Conservation (phyloP, 2,113 vertebrate species). For the Malurus elegans region DNA sequence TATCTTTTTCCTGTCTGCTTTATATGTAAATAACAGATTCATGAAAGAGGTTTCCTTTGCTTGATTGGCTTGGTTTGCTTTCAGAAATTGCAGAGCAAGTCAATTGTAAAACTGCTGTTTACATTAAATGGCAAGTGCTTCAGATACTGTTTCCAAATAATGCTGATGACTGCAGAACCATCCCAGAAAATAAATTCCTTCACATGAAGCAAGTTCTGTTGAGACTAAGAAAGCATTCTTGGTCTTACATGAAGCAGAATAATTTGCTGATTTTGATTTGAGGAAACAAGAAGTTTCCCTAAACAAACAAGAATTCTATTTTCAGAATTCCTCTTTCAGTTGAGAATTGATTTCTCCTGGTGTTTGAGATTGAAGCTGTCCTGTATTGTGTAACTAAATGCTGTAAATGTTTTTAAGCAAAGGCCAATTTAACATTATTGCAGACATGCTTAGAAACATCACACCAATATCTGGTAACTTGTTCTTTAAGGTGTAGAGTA, state of each 20-base stretch:
- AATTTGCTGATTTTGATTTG: conserved; percentile 1
- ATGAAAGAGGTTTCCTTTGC: conserved; percentile 63
- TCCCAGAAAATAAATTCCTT: conserved; percentile 2
- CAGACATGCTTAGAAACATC: neutral
- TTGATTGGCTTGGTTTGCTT: conserved; percentile 58
- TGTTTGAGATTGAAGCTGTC: neutral
- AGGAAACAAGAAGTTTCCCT: neutral
- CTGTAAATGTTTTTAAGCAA: neutral
- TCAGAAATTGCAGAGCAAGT: conserved; percentile 19
- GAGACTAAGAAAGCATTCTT: neutral
- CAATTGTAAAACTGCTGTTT: conserved; percentile 17
- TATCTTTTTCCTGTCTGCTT: conserved; percentile 62
- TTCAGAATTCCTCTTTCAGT: conserved; percentile 43
- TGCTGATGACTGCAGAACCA: conserved; percentile 18
- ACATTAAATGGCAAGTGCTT: neutral
- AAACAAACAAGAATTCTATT: neutral
- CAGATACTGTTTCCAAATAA: conserved; percentile 12
- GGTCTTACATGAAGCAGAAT: neutral
- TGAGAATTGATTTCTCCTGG: neutral
- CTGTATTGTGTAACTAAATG: neutral
- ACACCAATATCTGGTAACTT: neutral
- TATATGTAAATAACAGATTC: conserved; percentile 57
- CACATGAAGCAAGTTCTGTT: neutral
- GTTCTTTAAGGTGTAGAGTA: neutral
- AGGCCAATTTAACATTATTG: neutral